These are phyloP conservation scores for Theristus sp. DNA, from an alignment of 2,888 invertebrate genomes.

Conservation along the genomic window DNA sequence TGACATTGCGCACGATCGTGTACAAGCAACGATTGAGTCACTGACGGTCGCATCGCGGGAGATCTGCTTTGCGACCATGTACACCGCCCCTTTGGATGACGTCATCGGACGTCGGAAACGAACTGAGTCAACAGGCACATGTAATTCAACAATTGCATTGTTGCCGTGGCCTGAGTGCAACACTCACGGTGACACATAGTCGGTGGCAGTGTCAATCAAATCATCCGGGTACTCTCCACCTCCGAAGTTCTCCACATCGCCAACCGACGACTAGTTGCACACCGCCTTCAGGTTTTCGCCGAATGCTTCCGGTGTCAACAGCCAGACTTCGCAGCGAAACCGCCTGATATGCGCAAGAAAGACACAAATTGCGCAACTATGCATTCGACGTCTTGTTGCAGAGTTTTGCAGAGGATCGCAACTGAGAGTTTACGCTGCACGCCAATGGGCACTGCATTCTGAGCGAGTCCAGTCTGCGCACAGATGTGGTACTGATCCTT, in stretches of 20 bases:
- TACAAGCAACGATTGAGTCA: too few relatives aligned
- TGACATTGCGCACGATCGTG: too few relatives aligned
- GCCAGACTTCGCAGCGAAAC: constrained; percentile 75
- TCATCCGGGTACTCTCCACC: constrained; percentile 76
- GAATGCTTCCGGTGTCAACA: constrained; percentile 73
- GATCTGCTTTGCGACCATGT: constrained; percentile 82
- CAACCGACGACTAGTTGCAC: constrained; percentile 27
- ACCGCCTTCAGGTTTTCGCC: constrained; percentile 67
- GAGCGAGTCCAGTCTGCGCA: constrained; percentile 18
- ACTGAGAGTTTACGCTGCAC: background rate
- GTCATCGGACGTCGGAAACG: background rate
- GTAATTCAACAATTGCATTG: background rate
- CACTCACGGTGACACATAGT: constrained; percentile 37
- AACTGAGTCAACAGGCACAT: background rate
- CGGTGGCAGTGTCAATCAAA: constrained; percentile 59
- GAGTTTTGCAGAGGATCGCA: too few relatives aligned
- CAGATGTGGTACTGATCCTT: constrained; percentile 54
- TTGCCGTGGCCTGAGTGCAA: background rate
- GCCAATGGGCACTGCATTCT: constrained; percentile 9
- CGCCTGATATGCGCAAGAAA: too few relatives aligned
- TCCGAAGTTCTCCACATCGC: constrained; percentile 83
- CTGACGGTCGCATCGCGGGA: constrained; percentile 74
- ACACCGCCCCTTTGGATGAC: constrained; percentile 45
- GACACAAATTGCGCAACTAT: too few relatives aligned
- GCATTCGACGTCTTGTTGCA: too few relatives aligned